Percentiles rank a stretch among this genome's conserved stretches.
These are phyloP conservation scores for Cirrhinus mrigala DNA, from an alignment of 2,797 vertebrate species.

Conservation along the genomic window DNA sequence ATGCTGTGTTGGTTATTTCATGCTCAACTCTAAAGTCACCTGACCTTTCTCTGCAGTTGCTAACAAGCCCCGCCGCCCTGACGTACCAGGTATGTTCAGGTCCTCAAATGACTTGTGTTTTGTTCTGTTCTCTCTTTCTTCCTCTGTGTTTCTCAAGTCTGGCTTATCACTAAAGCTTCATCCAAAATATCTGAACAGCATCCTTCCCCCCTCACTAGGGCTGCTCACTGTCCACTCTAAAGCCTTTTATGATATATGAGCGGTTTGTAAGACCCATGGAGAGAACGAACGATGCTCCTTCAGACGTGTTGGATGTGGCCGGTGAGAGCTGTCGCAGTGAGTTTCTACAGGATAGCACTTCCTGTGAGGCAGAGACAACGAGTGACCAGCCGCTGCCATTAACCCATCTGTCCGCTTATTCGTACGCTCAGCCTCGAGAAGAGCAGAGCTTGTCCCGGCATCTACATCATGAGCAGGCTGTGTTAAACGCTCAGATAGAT, in stretches of 20 bases:
- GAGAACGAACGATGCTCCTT: constrained; percentile 53
- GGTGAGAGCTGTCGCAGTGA: constrained; percentile 19
- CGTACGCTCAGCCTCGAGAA: constrained; percentile 25
- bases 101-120: constrained; percentile 22
- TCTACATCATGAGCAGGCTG: background rate
- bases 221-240: constrained; percentile 25
- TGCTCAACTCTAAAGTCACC: constrained; percentile 69
- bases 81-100: constrained; percentile 81
- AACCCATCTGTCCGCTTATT: background rate
- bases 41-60: constrained; percentile 82
- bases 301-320: constrained; percentile 51
- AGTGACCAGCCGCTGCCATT: constrained; percentile 23
- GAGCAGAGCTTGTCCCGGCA: background rate
- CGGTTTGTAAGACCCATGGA: constrained; percentile 27
- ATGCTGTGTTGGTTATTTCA: constrained; percentile 57
- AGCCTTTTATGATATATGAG: constrained; percentile 38
- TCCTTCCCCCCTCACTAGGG: constrained; percentile 55
- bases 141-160: constrained; percentile 25
- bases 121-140: constrained; percentile 33
- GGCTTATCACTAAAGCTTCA: constrained; percentile 47
- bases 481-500: background rate
- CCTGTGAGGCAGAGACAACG: constrained; percentile 1
- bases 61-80: constrained; percentile 72
- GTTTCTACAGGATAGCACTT: constrained; percentile 46
- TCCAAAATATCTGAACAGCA: constrained; percentile 55